A percentile compares a stretch with the other conserved stretches of the same genome.
These are phyloP conservation scores for Drosophila antonietae DNA, from an alignment of 2,888 invertebrate species.

Conservation along the genomic window DNA sequence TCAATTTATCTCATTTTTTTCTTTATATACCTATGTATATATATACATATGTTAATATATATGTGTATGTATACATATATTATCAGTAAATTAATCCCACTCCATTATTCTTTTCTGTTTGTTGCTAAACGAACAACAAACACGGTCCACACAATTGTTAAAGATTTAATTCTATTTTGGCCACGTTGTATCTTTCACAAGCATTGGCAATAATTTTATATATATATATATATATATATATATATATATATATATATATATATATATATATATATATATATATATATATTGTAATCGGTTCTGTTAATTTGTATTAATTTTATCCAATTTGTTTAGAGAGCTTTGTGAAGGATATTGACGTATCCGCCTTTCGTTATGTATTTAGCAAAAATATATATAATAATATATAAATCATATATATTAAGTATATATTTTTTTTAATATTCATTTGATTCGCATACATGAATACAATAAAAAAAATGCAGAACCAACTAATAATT, in stretches of 20 bases:
- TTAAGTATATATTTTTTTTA: slow-evolving; percentile 16
- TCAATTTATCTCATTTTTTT: slow-evolving; percentile 54
- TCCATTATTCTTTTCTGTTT: slow-evolving; percentile 21
- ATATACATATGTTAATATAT: slow-evolving; percentile 11
- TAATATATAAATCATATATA: slow-evolving; percentile 8
- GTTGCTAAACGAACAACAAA: not conserved
- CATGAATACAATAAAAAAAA: slow-evolving; percentile 8
- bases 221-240: not conserved
- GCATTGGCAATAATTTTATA: slow-evolving; percentile 7
- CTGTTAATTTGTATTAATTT: slow-evolving; percentile 16
- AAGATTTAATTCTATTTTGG: slow-evolving; percentile 30
- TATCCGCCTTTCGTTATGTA: slow-evolving; percentile 65
- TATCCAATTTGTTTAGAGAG: slow-evolving; percentile 2
- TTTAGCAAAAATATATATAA: slow-evolving; percentile 52
- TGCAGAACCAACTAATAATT: slow-evolving; percentile 20
- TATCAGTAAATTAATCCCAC: slow-evolving; percentile 22
- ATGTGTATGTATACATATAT: slow-evolving; percentile 9
- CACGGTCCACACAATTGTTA: slow-evolving; percentile 42
- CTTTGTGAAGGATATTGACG: slow-evolving; percentile 44
- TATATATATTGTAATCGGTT: slow-evolving; percentile 8
- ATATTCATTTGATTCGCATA: slow-evolving; percentile 36
- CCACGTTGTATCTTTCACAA: slow-evolving; percentile 47
- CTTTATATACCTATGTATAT: slow-evolving; percentile 7
- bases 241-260: not conserved
- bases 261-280: slow-evolving; percentile 2